Evolutionary conservation across 2,113 vertebrate species (phyloP).

Genomic region (Oxygymnocypris stewartii): DNA sequence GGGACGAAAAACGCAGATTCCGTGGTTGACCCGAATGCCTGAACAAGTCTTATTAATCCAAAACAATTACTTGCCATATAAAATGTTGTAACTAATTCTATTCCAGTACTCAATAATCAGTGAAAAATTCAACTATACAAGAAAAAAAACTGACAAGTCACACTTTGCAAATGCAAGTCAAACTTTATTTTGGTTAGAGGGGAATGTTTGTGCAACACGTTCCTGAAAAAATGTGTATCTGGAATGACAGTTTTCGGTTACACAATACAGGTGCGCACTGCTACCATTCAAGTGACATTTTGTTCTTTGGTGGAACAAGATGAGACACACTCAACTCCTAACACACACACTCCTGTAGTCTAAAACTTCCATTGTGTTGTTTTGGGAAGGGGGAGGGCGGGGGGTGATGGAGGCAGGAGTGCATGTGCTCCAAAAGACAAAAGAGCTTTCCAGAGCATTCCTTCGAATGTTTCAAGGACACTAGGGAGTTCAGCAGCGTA

Average conservation of each 20-base stretch:
- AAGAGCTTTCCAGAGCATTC: slow-evolving; percentile 48
- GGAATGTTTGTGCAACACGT: slow-evolving; percentile 81
- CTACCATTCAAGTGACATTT: slow-evolving; percentile 56
- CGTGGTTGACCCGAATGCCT: too few species aligned
- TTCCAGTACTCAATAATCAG: neutral
- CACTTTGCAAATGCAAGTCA: slow-evolving; percentile 70
- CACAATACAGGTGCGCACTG: slow-evolving; percentile 61
- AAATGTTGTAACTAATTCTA: neutral
- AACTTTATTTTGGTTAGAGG: slow-evolving; percentile 81
- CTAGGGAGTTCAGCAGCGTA: slow-evolving; percentile 60
- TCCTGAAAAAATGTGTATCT: slow-evolving; percentile 74
- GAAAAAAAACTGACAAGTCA: neutral
- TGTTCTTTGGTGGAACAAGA: slow-evolving; percentile 55
- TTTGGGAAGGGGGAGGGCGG: neutral
- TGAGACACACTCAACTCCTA: slow-evolving; percentile 49
- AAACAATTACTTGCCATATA: neutral
- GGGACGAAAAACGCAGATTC: too few species aligned
- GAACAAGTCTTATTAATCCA: neutral
- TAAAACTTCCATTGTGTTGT: slow-evolving; percentile 42
- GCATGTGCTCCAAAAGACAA: slow-evolving; percentile 54
- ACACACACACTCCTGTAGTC: slow-evolving; percentile 54
- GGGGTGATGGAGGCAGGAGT: slow-evolving; percentile 34
- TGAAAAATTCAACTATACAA: neutral
- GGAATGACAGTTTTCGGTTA: slow-evolving; percentile 75
- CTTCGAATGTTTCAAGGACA: slow-evolving; percentile 51